Evolutionary conservation across 2,888 invertebrate species (phyloP), one percentile per base, ranked within the genome.

Genomic region (Tupiocoris notatus): DNA sequence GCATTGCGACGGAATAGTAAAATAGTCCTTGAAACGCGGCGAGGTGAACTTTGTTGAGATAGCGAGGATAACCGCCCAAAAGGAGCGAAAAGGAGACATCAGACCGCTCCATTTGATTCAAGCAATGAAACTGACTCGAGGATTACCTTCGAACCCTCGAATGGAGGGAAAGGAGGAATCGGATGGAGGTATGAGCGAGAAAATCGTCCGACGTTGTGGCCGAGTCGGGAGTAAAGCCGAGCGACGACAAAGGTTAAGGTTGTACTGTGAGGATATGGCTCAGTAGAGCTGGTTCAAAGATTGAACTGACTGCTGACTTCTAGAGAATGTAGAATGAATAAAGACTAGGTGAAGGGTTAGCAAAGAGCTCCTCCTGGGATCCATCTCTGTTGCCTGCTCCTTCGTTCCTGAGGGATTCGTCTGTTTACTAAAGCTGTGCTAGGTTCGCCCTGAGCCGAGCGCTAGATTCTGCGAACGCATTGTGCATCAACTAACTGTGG

Each of bases 91-190:
- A 23, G 65, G 9, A 39, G 18, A 17, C 39, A 12, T 39, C 39
- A 65, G 67, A 54, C 57, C 56, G 57, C 56, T 67, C 67, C 20
- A 67, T 57, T 67, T 21, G 67, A 67, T 67, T 22, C 67, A 57
- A 67, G 67, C 56, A 67, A 57, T 67, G 67, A 18, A 54, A 67
- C 56, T 56, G 67, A 67, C 67, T 67, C 56, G 56, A 20, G 67
- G n/a, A 67, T 67, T 67, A 67, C 67, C 67, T 67, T 67, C 56
- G 67, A 67, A 57, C 67, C 67, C 25, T 24, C 25, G 23, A 67
- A 24, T 25, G 39, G 23, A 6, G 24, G n/a, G 65, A 39, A 65
- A 65, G 17, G 17, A 39, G 65, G 12, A 65, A 25, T 3, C 25
- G 12, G 65, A 39, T 7, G 39, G 39, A 39, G 39, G 39, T 39